Conservation (phyloP, 2,888 invertebrate species). For the Callyntrura sp. region DNA sequence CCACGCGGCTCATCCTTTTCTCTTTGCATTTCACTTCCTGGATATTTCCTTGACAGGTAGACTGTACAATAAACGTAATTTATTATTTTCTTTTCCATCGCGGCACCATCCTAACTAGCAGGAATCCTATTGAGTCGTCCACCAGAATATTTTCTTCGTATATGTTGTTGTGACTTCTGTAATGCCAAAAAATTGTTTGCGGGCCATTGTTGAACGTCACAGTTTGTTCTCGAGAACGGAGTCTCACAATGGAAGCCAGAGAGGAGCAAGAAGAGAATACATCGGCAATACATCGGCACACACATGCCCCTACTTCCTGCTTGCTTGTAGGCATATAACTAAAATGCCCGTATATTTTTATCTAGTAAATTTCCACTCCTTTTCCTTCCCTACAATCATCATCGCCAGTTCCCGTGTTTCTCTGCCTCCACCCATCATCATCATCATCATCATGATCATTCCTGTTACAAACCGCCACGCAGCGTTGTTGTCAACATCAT, state of each 20-base stretch:
- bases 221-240: slow-evolving; percentile 11
- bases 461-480: neutral
- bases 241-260: neutral
- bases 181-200: slow-evolving; percentile 20
- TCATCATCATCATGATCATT: slow-evolving; percentile 27
- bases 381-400: neutral
- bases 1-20: slow-evolving; percentile 24
- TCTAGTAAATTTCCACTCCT: neutral
- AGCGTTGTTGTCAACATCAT: slow-evolving; percentile 8
- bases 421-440: slow-evolving; percentile 50
- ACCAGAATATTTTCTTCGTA: neutral
- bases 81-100: slow-evolving; percentile 63
- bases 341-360: neutral
- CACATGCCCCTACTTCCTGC: neutral
- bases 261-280: neutral
- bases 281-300: neutral
- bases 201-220: slow-evolving; percentile 22
- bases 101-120: neutral
- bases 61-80: slow-evolving; percentile 53
- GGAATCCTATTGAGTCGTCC: slow-evolving; percentile 51
- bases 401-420: neutral
- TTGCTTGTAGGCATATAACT: neutral
- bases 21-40: slow-evolving; percentile 67
- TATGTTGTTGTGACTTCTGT: slow-evolving; percentile 36
- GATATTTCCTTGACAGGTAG: slow-evolving; percentile 60